Evolutionary conservation across 92 coral and sea anemone species (phyloP).

Genomic region (Phymanthus crucifer): DNA sequence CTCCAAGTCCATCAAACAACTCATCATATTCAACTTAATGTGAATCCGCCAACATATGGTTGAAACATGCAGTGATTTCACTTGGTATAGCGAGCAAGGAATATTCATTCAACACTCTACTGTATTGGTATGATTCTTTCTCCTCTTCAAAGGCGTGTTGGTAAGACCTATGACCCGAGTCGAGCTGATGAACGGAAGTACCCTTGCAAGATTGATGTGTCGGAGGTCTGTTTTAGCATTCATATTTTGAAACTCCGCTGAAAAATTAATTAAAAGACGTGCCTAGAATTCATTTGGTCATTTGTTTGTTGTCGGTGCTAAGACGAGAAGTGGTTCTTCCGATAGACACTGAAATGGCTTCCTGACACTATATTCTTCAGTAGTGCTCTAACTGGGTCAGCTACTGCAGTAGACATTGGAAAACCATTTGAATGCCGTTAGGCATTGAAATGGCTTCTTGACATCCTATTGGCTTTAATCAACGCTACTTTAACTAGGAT

Average conservation of each 20-base stretch:
- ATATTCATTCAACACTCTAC: not conserved
- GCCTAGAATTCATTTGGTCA: not conserved
- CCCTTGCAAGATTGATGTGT: not conserved
- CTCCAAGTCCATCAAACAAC: not conserved
- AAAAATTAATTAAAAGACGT: not conserved
- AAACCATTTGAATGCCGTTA: not conserved
- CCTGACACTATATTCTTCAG: not conserved
- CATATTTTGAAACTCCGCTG: not conserved
- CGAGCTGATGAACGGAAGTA: not conserved
- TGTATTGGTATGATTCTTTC: not conserved
- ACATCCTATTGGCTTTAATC: too few species aligned
- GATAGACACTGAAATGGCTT: not conserved
- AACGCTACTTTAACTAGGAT: too few species aligned
- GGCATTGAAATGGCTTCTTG: too few species aligned
- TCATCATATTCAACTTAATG: not conserved
- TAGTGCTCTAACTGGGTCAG: not conserved
- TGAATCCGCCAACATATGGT: conserved; percentile 8
- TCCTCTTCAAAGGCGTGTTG: not conserved
- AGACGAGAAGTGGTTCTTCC: not conserved
- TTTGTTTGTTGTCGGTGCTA: not conserved
- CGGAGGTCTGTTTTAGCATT: not conserved
- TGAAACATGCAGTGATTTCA: not conserved
- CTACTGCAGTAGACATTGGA: not conserved
- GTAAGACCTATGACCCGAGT: not conserved
- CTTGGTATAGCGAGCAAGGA: not conserved